phyloP scores from a whole-genome alignment of 2,113 vertebrate species.

The Carollia perspicillata region DNA sequence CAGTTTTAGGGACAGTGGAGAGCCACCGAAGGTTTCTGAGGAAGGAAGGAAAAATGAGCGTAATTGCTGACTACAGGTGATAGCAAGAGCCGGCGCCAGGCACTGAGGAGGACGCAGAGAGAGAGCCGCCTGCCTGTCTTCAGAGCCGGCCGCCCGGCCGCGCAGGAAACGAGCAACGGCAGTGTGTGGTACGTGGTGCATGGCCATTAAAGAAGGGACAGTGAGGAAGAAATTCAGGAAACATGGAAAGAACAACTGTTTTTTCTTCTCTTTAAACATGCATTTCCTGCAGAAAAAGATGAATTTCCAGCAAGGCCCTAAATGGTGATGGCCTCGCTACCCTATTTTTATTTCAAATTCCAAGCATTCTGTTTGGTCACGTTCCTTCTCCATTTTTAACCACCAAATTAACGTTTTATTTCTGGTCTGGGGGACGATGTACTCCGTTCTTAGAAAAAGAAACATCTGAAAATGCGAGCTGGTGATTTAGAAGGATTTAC shows the following conservation, averaged over 20 bases:
- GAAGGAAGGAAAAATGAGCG: neutral
- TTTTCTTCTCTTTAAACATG: constrained; percentile 1
- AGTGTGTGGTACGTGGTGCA: neutral
- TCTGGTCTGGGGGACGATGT: neutral
- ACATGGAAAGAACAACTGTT: neutral
- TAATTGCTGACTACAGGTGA: neutral
- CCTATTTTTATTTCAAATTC: constrained; percentile 52
- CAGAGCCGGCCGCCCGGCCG: neutral
- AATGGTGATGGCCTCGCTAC: neutral
- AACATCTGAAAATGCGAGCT: constrained; percentile 16
- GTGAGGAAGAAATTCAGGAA: neutral
- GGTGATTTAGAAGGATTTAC: neutral
- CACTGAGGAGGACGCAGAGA: neutral
- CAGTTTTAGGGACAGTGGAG: neutral
- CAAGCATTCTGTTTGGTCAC: constrained; percentile 8
- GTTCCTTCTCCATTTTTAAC: constrained; percentile 35
- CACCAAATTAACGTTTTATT: constrained; percentile 36
- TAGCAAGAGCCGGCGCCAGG: neutral
- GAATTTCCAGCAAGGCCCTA: neutral
- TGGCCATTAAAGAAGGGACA: neutral
- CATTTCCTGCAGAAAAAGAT: neutral
- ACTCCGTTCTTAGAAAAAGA: constrained; percentile 36
- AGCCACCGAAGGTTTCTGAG: neutral
- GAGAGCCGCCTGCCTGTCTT: neutral
- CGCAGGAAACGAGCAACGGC: neutral